Evolutionary conservation across 2,888 invertebrate genomes (phyloP), one percentile per base, ranked within the genome.

Genomic region (Dicranocentrus wangi): DNA sequence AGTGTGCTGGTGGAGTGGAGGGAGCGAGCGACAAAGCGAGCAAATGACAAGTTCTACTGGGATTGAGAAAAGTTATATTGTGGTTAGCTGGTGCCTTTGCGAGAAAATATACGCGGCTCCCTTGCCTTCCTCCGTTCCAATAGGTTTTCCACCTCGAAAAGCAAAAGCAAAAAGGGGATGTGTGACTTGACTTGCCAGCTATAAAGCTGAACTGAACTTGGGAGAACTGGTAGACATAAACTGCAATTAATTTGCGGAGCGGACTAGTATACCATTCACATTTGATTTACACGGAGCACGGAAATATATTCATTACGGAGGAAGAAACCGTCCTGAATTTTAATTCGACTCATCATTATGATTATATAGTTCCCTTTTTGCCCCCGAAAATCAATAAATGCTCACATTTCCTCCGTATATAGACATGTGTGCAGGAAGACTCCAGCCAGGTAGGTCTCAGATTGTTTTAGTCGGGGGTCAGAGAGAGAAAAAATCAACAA

Each of bases 211-310:
- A n/a, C n/a, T n/a, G n/a, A n/a, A n/a, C n/a, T n/a, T n/a, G n/a
- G n/a, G n/a, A n/a, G n/a, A n/a, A n/a, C n/a, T 32, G 10, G 32
- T 23, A 25, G 23, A 42, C 71, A 71, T 42, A 71, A 60, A 60
- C 42, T 60, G 60, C 71, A 71, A 71, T 71, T 71, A 58, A 71
- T 71, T 68, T 51, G 68, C 43, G 68, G 28, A 51, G 51, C 23
- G 28, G 47, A 68, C 23, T 47, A 28, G 32, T 32, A 3, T 10
- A 32, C 32, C 32, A 32, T 63, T 43, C 25, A 3, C 1, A 8
- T 17, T 21, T 65, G 65, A 65, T 65, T 65, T 65, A 65, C 42
- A 43, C 39, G 15, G 63, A 39, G 15, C 42, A 23, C 21, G 5
- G 19, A 42, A 65, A 65, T 13, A 17, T 43, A 65, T 65, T 65